These are phyloP conservation scores for Cydia amplana DNA, from an alignment of 1,140 invertebrate species.

Conservation along the genomic window DNA sequence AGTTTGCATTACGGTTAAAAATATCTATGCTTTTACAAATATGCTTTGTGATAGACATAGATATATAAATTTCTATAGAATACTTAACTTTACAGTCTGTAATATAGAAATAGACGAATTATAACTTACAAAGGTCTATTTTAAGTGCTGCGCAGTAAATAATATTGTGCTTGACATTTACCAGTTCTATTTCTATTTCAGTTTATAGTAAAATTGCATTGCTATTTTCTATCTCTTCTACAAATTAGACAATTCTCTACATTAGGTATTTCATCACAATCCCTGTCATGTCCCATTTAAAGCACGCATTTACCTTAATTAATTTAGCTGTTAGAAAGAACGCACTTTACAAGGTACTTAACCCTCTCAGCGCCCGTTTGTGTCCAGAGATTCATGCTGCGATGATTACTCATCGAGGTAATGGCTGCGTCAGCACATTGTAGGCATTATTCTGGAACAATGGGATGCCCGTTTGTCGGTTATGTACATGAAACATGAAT, in stretches of 20 bases:
- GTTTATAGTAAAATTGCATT: background rate
- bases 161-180: background rate
- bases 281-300: slow-evolving; percentile 1
- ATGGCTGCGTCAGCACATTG: slow-evolving; percentile 8
- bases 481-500: background rate
- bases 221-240: background rate
- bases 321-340: slow-evolving; percentile 12
- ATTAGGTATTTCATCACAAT: background rate
- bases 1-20: background rate
- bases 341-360: slow-evolving; percentile 29
- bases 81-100: no score
- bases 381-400: slow-evolving; percentile 27
- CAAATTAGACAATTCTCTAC: background rate
- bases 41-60: no score
- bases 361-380: slow-evolving; percentile 28
- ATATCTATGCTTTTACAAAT: no score
- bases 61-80: no score
- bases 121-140: background rate
- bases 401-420: slow-evolving; percentile 28
- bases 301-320: slow-evolving; percentile 27
- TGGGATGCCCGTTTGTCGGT: slow-evolving; percentile 10
- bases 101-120: background rate
- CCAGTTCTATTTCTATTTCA: background rate
- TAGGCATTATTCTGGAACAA: slow-evolving; percentile 9
- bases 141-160: background rate